These are phyloP conservation scores for Antheraea yamamai DNA, from an alignment of 2,888 invertebrate genomes.

Conservation along the genomic window DNA sequence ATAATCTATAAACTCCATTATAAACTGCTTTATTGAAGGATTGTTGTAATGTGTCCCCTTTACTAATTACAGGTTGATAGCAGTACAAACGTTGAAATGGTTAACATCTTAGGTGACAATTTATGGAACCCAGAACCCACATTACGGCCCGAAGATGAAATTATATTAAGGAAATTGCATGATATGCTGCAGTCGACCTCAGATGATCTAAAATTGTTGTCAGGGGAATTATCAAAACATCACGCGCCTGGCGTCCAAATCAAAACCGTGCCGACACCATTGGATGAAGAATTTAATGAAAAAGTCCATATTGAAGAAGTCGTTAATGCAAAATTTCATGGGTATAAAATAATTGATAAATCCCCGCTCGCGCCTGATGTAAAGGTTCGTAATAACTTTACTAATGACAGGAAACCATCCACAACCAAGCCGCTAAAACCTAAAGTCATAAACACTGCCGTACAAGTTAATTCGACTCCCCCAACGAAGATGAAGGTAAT, in stretches of 20 bases:
- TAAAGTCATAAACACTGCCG: slow-evolving; percentile 43
- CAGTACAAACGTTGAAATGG: slow-evolving; percentile 72
- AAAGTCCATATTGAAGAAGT: slow-evolving; percentile 75
- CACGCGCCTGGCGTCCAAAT: slow-evolving; percentile 62
- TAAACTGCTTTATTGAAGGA: background rate
- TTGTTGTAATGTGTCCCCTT: background rate
- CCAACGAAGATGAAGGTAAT: slow-evolving; percentile 42
- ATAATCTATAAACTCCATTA: background rate
- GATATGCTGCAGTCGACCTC: slow-evolving; percentile 77
- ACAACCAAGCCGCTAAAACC: slow-evolving; percentile 28
- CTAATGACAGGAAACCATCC: slow-evolving; percentile 27
- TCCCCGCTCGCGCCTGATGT: slow-evolving; percentile 30
- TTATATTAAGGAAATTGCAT: slow-evolving; percentile 67
- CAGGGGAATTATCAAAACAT: slow-evolving; percentile 64
- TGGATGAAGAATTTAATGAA: slow-evolving; percentile 76
- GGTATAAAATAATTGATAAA: slow-evolving; percentile 62
- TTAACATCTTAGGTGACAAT: slow-evolving; percentile 72
- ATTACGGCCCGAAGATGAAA: slow-evolving; percentile 73
- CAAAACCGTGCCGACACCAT: slow-evolving; percentile 61
- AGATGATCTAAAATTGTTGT: slow-evolving; percentile 71
- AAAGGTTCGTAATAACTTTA: slow-evolving; percentile 25
- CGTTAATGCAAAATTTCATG: slow-evolving; percentile 76
- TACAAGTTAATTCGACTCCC: slow-evolving; percentile 43
- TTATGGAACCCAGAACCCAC: slow-evolving; percentile 72
- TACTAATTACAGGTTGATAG: slow-evolving; percentile 66